phyloP scores from a whole-genome alignment of 2,797 vertebrate species.

The Rhyacichthys aspro region DNA sequence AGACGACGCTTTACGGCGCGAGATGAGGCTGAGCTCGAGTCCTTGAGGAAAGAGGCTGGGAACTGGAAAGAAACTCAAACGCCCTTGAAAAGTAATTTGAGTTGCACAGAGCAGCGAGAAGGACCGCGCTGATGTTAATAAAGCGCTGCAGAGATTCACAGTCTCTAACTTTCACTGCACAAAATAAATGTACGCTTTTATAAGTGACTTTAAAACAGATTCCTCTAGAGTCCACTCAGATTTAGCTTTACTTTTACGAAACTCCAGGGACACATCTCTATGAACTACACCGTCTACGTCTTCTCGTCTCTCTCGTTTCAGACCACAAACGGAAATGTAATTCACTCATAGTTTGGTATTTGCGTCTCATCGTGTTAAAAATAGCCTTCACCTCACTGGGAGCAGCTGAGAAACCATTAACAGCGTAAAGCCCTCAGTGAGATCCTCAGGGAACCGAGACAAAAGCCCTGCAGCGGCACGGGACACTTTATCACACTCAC shows the following conservation, averaged over 20 bases:
- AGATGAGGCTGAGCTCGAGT: slow-evolving; percentile 23
- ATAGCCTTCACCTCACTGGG: not conserved
- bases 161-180: slow-evolving; percentile 8
- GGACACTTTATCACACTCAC: not conserved
- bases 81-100: slow-evolving; percentile 46
- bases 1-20: slow-evolving; percentile 16
- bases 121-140: slow-evolving; percentile 19
- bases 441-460: not conserved
- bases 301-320: too few species aligned
- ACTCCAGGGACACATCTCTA: too few species aligned
- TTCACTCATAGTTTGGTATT: not conserved
- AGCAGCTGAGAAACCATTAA: not conserved
- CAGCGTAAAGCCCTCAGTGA: not conserved
- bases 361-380: slow-evolving; percentile 3
- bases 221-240: too few species aligned
- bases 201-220: too few species aligned
- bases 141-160: slow-evolving; percentile 12
- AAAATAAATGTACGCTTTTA: slow-evolving; percentile 5
- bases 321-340: too few species aligned
- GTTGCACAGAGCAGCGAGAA: slow-evolving; percentile 29
- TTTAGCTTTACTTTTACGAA: too few species aligned
- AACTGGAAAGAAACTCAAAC: slow-evolving; percentile 27
- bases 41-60: slow-evolving; percentile 17
- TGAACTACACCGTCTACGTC: too few species aligned
- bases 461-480: not conserved